Evolutionary conservation across 2,113 vertebrate genomes (phyloP), one percentile per base, ranked within the genome.

Genomic region (Sorex fumeus): DNA sequence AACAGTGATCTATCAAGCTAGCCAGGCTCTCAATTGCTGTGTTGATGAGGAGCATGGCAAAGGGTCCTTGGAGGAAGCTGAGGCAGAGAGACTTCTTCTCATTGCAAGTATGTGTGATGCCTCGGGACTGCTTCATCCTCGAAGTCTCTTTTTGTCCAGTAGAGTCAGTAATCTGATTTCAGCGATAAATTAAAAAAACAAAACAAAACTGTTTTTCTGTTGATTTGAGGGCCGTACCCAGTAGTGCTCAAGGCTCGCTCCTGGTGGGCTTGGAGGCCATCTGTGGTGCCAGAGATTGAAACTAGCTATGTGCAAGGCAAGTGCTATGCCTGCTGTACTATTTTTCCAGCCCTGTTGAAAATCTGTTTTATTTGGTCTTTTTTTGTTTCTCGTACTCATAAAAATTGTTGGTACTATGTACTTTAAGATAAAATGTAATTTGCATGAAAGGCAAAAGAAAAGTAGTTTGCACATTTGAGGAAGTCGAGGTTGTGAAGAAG

Each of bases 1-100:
- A 97, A 99, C 98, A 0, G 98, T 99, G 84, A 99, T 99, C 93
- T 98, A 99, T 91, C 99, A 99, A 97, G 99, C 99, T 90, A 99
- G 99, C 92, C 99, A 99, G 97, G 99, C 99, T 21, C 98, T 99
- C 43, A 99, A 99, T 96, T 99, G 99, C 96, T 99, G 99, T 96
- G 98, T 98, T 4, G 99, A 99, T 81, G 99, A 99, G 92, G 99
- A 99, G 1, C 99, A 99, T 15, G 99, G 99, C 5, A 99, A 99
- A 96, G 99, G 99, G 4, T 99, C 99, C 0, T 98, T 98, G 87
- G 99, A 99, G 95, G 99, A 99, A 97, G 99, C 99, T 2, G 99
- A 99, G 85, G 99, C 99, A 0, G 99, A 99, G 96, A 98, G 99
- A 91, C 98, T 99, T 6, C 98, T 99, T 94, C 97, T 99, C 32